Evolutionary conservation across 2,113 vertebrate genomes (phyloP).

Genomic region (Antennarius striatus): DNA sequence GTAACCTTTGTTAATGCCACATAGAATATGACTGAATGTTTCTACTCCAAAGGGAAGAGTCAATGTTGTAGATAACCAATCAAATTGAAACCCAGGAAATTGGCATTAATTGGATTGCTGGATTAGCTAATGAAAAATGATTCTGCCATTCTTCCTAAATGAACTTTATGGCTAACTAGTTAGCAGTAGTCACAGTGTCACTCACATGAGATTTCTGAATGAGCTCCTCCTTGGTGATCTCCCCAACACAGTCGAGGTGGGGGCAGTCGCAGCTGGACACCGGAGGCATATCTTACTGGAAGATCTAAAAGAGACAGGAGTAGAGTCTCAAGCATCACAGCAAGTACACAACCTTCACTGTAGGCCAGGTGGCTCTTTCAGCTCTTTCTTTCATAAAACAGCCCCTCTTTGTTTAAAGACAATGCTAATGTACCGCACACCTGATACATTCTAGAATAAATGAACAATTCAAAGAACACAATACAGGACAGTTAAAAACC

Average conservation of each 20-base stretch:
- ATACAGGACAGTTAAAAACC: too few species aligned
- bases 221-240: conserved; percentile 97
- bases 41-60: neutral
- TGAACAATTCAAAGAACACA: too few species aligned
- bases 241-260: conserved; percentile 95
- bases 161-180: too few species aligned
- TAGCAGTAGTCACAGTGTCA: conserved; percentile 14
- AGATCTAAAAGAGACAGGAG: conserved; percentile 22
- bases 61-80: neutral
- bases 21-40: neutral
- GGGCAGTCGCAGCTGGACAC: conserved; percentile 83
- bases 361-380: neutral
- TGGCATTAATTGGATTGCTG: neutral
- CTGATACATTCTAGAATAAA: too few species aligned
- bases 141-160: neutral
- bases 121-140: neutral
- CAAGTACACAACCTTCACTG: neutral
- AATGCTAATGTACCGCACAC: too few species aligned
- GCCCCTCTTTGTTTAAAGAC: too few species aligned
- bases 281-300: conserved; percentile 80
- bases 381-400: too few species aligned
- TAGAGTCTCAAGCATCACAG: too few species aligned
- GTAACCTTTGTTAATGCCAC: neutral
- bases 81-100: neutral
- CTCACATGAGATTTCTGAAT: conserved; percentile 98